A percentile compares a stretch with the other conserved stretches of the same genome.
These are phyloP conservation scores for Cacoxenus indagator DNA, from an alignment of 2,888 invertebrate genomes.

Conservation along the genomic window DNA sequence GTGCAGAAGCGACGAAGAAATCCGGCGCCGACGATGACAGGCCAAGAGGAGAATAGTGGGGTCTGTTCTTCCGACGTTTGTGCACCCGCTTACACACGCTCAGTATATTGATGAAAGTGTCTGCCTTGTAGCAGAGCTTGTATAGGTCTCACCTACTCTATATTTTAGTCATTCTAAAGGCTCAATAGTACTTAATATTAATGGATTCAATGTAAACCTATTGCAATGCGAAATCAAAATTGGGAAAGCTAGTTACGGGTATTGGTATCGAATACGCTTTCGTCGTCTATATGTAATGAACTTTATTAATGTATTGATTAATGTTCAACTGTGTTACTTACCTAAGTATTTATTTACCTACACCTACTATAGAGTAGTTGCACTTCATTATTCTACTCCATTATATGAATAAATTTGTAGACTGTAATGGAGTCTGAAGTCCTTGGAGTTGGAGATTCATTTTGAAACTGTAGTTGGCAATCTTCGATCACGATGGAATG, in stretches of 20 bases:
- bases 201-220: background rate
- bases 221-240: conserved; percentile 16
- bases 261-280: background rate
- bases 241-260: conserved; percentile 17
- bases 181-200: conserved; percentile 27
- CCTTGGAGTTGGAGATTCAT: no score
- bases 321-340: conserved; percentile 61
- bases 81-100: background rate
- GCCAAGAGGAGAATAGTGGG: conserved; percentile 24
- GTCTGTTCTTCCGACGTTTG: conserved; percentile 17
- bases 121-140: conserved; percentile 10
- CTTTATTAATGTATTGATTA: conserved; percentile 42
- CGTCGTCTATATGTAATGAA: background rate
- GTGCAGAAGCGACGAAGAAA: conserved; percentile 37
- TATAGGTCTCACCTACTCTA: background rate
- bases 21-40: background rate
- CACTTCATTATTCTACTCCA: conserved; percentile 6
- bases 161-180: conserved; percentile 11
- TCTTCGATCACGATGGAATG: no score
- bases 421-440: no score
- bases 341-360: conserved; percentile 62
- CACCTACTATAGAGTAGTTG: conserved; percentile 49
- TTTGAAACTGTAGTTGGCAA: background rate
- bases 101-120: conserved; percentile 5
- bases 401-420: conserved; percentile 6